Evolutionary conservation across 1,140 invertebrate genomes (phyloP).

Genomic region (Aradophagus sp.): DNA sequence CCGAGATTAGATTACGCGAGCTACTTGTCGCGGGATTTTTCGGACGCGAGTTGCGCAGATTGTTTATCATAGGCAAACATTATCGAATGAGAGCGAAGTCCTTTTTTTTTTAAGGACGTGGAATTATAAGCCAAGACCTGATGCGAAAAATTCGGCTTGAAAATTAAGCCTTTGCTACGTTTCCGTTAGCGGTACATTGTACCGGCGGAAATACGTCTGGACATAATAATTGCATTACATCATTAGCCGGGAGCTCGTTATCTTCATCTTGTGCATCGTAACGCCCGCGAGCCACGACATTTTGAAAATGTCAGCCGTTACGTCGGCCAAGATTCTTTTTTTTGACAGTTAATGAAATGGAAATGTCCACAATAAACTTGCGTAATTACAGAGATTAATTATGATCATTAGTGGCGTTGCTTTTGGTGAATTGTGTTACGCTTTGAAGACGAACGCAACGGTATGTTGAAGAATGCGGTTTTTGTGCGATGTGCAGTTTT

Average conservation of each 20-base stretch:
- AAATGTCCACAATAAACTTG: not conserved
- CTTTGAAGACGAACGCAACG: too few relatives aligned
- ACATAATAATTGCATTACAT: slow-evolving; percentile 46
- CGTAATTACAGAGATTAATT: too few relatives aligned
- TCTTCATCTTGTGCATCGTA: slow-evolving; percentile 23
- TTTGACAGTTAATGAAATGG: not conserved
- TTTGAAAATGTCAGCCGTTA: slow-evolving; percentile 24
- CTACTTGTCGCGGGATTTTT: slow-evolving; percentile 37
- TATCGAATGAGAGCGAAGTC: slow-evolving; percentile 13
- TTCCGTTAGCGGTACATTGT: slow-evolving; percentile 18
- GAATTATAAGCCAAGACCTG: slow-evolving; percentile 1
- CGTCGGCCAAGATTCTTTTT: slow-evolving; percentile 5
- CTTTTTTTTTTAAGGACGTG: too few relatives aligned
- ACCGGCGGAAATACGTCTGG: slow-evolving; percentile 16
- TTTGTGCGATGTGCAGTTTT: too few relatives aligned
- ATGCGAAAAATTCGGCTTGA: slow-evolving; percentile 5
- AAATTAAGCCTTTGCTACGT: slow-evolving; percentile 22
- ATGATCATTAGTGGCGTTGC: too few relatives aligned
- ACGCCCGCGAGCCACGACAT: slow-evolving; percentile 1
- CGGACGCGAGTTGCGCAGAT: slow-evolving; percentile 14
- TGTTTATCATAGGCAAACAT: slow-evolving; percentile 33
- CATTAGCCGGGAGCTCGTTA: slow-evolving; percentile 30
- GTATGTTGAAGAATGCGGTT: too few relatives aligned
- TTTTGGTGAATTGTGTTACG: too few relatives aligned
- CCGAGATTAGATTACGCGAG: slow-evolving; percentile 42